phyloP scores from a whole-genome alignment of 1,140 invertebrate genomes.

The Bombus turneri region DNA sequence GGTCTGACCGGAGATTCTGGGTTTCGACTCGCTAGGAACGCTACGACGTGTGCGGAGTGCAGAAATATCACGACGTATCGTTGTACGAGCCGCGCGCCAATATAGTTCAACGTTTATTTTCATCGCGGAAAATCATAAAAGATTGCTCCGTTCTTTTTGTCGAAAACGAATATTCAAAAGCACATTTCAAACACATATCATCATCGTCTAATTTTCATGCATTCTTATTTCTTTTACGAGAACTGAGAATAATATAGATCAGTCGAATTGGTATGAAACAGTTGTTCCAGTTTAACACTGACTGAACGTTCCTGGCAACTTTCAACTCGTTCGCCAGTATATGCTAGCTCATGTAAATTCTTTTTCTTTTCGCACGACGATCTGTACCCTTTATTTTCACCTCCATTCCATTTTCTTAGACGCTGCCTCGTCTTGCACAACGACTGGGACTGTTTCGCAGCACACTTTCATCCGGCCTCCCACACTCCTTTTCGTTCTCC shows the following conservation, averaged over 20 bases:
- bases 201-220: neutral
- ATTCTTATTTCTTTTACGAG: too few relatives aligned
- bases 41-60: conserved; percentile 47
- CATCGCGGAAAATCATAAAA: conserved; percentile 74
- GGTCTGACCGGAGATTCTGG: conserved; percentile 49
- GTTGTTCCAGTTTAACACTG: too few relatives aligned
- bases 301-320: neutral
- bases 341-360: conserved; percentile 1
- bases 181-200: neutral
- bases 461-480: conserved; percentile 43
- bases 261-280: neutral
- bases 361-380: conserved; percentile 28
- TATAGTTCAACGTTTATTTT: conserved; percentile 75
- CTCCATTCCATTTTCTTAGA: conserved; percentile 34
- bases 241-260: neutral
- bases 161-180: neutral
- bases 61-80: conserved; percentile 70
- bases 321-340: neutral
- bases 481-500: conserved; percentile 46
- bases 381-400: conserved; percentile 41
- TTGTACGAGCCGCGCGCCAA: conserved; percentile 50
- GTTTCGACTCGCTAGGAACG: conserved; percentile 37
- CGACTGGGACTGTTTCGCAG: conserved; percentile 55
- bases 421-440: conserved; percentile 8
- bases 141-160: conserved; percentile 16